Evolutionary conservation across 2,888 invertebrate genomes (phyloP).

Genomic region (Scelioninae gen. 2): DNA sequence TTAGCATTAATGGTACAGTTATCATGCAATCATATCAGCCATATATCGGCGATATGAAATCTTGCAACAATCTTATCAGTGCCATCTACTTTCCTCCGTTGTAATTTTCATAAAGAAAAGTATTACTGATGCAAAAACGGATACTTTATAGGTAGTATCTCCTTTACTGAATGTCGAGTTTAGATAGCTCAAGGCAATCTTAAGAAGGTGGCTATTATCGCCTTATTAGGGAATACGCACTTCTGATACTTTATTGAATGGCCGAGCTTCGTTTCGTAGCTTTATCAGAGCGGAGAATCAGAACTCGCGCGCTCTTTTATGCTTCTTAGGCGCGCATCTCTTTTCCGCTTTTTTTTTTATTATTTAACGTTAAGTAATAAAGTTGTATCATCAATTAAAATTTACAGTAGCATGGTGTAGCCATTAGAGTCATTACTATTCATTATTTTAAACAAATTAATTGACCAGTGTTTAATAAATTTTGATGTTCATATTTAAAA

Average conservation of each 20-base stretch:
- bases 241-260: conserved; percentile 67
- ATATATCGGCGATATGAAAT: conserved; percentile 42
- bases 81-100: conserved; percentile 43
- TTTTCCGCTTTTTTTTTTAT: conserved; percentile 69
- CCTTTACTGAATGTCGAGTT: conserved; percentile 64
- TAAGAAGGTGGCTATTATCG: conserved; percentile 71
- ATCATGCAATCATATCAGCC: conserved; percentile 47
- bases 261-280: conserved; percentile 59
- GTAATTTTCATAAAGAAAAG: conserved; percentile 55
- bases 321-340: conserved; percentile 62
- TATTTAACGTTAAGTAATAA: conserved; percentile 72
- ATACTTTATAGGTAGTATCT: conserved; percentile 62
- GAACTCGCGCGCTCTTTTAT: conserved; percentile 67
- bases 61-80: conserved; percentile 46
- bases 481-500: not conserved
- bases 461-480: not conserved
- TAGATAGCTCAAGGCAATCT: conserved; percentile 60
- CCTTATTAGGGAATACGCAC: conserved; percentile 69
- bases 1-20: conserved; percentile 37
- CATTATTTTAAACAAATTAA: conserved; percentile 54
- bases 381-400: conserved; percentile 63
- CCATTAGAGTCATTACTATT: conserved; percentile 64
- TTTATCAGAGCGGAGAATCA: conserved; percentile 67
- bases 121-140: conserved; percentile 47
- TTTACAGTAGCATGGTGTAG: conserved; percentile 62